A percentile compares a stretch with the other conserved stretches of the same genome.
Evolutionary conservation across 1,140 invertebrate species (phyloP).

Genomic region (Monomorium pharaonis): DNA sequence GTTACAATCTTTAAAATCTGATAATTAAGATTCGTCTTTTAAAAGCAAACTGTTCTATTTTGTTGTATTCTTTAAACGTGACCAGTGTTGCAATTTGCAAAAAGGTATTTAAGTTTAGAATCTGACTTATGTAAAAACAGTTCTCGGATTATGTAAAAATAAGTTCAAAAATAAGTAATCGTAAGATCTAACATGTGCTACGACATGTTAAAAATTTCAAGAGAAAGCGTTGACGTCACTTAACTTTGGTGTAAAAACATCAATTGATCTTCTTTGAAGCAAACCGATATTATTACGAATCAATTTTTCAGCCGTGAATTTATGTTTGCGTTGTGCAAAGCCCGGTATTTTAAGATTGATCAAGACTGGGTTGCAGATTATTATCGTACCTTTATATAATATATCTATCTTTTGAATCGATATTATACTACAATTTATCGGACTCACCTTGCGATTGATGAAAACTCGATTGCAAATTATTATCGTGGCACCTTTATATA

Average conservation of each 20-base stretch:
- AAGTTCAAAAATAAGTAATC: neutral
- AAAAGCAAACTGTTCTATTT: neutral
- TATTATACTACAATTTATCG: neutral
- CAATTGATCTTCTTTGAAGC: neutral
- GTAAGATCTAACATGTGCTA: neutral
- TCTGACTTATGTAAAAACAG: neutral
- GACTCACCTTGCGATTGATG: slow-evolving; percentile 50
- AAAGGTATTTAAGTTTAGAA: slow-evolving; percentile 6
- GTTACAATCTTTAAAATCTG: neutral
- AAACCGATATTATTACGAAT: neutral
- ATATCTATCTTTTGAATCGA: too few species aligned
- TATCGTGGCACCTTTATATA: neutral
- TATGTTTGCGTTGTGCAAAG: neutral
- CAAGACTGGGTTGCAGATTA: neutral
- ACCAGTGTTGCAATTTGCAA: neutral
- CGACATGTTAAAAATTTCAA: neutral
- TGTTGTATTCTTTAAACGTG: neutral
- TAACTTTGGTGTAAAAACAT: neutral
- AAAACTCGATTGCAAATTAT: neutral
- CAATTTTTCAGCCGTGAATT: neutral
- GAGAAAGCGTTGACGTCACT: neutral
- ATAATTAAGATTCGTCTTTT: neutral
- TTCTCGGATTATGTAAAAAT: too few species aligned
- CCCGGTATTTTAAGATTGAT: neutral
- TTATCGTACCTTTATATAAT: neutral